These are phyloP conservation scores for Esox lucius DNA, from an alignment of 2,797 vertebrate genomes.

Conservation along the genomic window DNA sequence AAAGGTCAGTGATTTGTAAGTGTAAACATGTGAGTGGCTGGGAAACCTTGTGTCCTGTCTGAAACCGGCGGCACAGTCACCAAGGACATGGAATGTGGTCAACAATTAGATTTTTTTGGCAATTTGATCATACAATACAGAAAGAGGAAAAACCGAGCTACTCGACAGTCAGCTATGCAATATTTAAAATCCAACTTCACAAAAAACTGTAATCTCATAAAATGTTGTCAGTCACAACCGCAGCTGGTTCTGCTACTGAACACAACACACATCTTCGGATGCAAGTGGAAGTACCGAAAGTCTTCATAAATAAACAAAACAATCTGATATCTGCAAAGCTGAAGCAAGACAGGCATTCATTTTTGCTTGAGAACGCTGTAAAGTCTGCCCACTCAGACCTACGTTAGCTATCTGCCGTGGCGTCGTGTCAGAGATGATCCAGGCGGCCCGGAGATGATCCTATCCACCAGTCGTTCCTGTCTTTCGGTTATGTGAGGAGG, in stretches of 20 bases:
- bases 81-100: conserved; percentile 42
- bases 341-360: not conserved
- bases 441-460: not conserved
- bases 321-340: not conserved
- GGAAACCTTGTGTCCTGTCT: conserved; percentile 54
- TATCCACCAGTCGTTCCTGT: conserved; percentile 19
- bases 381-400: not conserved
- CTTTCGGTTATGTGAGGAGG: conserved; percentile 24
- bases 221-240: not conserved
- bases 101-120: not conserved
- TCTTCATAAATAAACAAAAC: not conserved
- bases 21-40: conserved; percentile 71
- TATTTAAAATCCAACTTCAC: no score
- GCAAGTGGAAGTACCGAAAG: not conserved
- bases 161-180: not conserved
- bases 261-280: not conserved
- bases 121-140: not conserved
- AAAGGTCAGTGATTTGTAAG: conserved; percentile 74
- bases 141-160: not conserved
- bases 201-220: not conserved
- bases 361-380: not conserved
- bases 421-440: not conserved
- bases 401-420: not conserved
- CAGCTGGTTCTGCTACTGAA: not conserved
- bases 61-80: conserved; percentile 42